Evolutionary conservation across 2,888 invertebrate species (phyloP).

Genomic region (Sphaerophoria rueppellii): DNA sequence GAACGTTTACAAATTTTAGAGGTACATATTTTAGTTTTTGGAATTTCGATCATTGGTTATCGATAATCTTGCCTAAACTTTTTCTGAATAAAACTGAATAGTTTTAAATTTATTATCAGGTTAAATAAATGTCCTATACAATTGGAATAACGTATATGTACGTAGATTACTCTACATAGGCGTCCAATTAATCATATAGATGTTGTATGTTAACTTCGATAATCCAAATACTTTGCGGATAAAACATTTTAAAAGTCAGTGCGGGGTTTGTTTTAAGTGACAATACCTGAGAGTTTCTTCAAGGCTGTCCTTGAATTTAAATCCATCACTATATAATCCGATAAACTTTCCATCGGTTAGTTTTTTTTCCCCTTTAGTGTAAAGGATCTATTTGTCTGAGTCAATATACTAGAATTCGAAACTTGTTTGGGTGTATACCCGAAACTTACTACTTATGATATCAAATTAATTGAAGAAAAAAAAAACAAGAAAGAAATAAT

Average conservation of each 20-base stretch:
- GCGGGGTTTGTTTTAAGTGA: background rate
- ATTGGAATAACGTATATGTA: conserved; percentile 15
- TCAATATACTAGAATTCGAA: background rate
- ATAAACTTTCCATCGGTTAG: background rate
- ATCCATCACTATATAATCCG: conserved; percentile 21
- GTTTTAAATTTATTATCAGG: conserved; percentile 13
- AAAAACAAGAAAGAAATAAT: too few relatives aligned
- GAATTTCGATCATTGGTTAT: conserved; percentile 17
- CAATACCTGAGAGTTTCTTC: conserved; percentile 4
- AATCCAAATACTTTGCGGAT: background rate
- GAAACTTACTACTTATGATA: conserved; percentile 7
- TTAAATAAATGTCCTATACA: background rate
- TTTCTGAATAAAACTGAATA: background rate
- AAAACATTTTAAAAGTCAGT: conserved; percentile 23
- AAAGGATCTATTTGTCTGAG: conserved; percentile 17
- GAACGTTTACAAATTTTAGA: background rate
- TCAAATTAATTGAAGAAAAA: background rate
- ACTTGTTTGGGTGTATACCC: conserved; percentile 5
- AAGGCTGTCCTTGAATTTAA: conserved; percentile 19
- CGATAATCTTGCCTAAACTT: conserved; percentile 5
- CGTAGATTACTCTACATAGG: conserved; percentile 4
- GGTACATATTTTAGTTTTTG: background rate
- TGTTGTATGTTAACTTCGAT: background rate
- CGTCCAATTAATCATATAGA: conserved; percentile 9
- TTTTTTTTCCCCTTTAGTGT: background rate